phyloP scores from a whole-genome alignment of 2,888 invertebrate genomes.

The Acanthacorydalis orientalis region DNA sequence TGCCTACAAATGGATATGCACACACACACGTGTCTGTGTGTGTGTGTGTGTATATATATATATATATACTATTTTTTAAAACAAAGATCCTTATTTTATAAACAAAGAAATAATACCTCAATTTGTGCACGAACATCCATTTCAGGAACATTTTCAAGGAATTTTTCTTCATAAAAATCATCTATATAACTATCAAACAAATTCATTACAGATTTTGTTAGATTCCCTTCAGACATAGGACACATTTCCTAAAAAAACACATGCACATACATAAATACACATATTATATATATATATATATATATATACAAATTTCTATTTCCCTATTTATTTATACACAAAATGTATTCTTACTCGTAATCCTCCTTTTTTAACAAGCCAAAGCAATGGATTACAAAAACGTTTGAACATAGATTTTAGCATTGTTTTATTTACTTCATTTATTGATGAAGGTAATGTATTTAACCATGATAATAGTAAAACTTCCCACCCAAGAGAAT shows the following conservation, averaged over 20 bases:
- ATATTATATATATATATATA: background rate
- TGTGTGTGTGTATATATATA: no score
- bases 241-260: constrained; percentile 57
- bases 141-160: constrained; percentile 50
- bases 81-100: no score
- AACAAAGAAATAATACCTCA: constrained; percentile 34
- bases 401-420: constrained; percentile 56
- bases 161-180: constrained; percentile 66
- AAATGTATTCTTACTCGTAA: constrained; percentile 32
- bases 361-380: constrained; percentile 56
- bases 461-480: constrained; percentile 74
- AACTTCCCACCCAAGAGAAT: constrained; percentile 82
- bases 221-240: constrained; percentile 71
- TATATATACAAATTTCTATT: background rate
- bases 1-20: no score
- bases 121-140: constrained; percentile 72
- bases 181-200: constrained; percentile 79
- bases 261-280: background rate
- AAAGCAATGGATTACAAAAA: constrained; percentile 65
- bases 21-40: no score
- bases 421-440: constrained; percentile 48
- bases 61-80: background rate
- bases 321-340: background rate
- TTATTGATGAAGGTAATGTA: constrained; percentile 50
- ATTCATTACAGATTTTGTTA: constrained; percentile 65